These are phyloP conservation scores for Spizaetus ornatus DNA, from an alignment of 2,113 vertebrate genomes.

Conservation along the genomic window DNA sequence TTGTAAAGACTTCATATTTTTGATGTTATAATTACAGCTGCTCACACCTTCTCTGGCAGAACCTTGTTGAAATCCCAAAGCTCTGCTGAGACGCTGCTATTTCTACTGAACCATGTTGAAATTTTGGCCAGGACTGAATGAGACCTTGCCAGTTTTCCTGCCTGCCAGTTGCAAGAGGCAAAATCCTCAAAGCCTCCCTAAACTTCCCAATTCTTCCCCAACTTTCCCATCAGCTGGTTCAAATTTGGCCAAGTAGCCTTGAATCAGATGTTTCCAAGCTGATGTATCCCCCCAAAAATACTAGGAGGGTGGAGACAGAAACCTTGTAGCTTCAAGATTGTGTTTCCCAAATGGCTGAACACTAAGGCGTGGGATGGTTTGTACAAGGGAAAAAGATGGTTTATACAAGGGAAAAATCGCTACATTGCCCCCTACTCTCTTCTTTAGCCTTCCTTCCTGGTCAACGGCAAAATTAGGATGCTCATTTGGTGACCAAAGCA, in stretches of 20 bases:
- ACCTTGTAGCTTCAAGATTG: neutral
- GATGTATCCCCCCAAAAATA: neutral
- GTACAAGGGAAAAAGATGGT: neutral
- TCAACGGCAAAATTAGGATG: neutral
- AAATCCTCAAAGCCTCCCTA: neutral
- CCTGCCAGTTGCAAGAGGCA: neutral
- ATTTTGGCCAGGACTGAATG: neutral
- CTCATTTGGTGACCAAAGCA: neutral
- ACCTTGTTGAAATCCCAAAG: neutral
- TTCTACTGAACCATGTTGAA: neutral
- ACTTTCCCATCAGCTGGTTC: neutral
- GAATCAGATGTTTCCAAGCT: neutral
- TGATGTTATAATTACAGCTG: neutral
- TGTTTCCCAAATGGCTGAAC: neutral
- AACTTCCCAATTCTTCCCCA: neutral
- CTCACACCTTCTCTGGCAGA: constrained; percentile 6
- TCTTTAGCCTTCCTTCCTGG: neutral
- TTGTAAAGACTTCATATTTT: neutral
- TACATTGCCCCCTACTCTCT: neutral
- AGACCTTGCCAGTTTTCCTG: neutral
- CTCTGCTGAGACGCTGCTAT: neutral
- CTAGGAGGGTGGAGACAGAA: neutral
- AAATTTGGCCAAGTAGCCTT: neutral
- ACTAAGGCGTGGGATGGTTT: neutral
- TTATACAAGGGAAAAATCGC: neutral